phyloP scores from a whole-genome alignment of 2,113 vertebrate genomes.

The Parus major region DNA sequence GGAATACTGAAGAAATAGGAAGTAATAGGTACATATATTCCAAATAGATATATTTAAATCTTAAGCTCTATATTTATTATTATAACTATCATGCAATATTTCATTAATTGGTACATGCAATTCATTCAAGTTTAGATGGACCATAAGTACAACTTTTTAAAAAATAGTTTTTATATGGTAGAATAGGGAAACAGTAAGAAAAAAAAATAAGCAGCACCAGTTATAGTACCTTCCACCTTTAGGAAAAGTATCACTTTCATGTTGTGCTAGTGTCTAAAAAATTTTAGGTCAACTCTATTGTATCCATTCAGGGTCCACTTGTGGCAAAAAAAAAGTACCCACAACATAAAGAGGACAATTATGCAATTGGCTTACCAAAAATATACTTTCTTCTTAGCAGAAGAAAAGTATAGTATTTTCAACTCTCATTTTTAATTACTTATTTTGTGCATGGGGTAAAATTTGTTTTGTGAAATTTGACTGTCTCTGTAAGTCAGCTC shows the following conservation, averaged over 20 bases:
- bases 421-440: background rate
- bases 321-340: background rate
- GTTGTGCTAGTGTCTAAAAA: constrained; percentile 38
- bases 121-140: constrained; percentile 46
- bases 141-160: background rate
- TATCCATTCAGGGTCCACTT: background rate
- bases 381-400: background rate
- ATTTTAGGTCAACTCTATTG: constrained; percentile 14
- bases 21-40: background rate
- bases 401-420: background rate
- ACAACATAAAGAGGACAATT: background rate
- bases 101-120: background rate
- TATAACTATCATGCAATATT: background rate
- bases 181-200: constrained; percentile 26
- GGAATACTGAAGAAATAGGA: background rate
- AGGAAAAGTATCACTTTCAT: constrained; percentile 36
- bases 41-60: background rate
- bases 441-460: background rate
- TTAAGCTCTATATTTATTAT: background rate
- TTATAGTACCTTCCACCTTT: constrained; percentile 51
- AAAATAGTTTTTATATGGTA: constrained; percentile 31
- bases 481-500: constrained; percentile 22
- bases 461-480: constrained; percentile 24
- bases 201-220: constrained; percentile 29
- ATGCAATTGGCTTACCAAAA: background rate